A percentile compares a stretch with the other conserved stretches of the same genome.
phyloP scores from a whole-genome alignment of 2,888 invertebrate species.

The Pristionchus japonicus region DNA sequence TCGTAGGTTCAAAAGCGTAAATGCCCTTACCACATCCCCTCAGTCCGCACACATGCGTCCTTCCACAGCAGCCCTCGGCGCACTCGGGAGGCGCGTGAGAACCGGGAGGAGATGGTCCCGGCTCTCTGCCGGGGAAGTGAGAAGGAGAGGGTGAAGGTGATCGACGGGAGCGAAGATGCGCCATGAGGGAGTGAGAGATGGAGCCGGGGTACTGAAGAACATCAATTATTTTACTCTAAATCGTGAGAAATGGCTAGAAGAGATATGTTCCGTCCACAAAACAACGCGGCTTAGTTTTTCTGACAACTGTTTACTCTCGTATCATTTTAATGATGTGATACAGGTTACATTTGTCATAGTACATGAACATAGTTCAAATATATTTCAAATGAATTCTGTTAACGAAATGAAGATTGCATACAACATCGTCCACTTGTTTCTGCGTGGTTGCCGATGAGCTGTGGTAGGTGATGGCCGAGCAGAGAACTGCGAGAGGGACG shows the following conservation, averaged over 20 bases:
- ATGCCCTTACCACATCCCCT: slow-evolving; percentile 42
- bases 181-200: background rate
- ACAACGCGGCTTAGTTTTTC: no score
- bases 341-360: no score
- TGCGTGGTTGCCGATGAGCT: background rate
- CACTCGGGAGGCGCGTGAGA: background rate
- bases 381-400: no score
- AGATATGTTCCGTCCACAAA: no score
- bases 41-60: slow-evolving; percentile 42
- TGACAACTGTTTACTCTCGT: no score
- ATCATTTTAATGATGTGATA: no score
- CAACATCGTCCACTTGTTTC: background rate
- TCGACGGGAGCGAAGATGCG: slow-evolving; percentile 2
- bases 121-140: no score
- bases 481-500: background rate
- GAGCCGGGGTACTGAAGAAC: slow-evolving; percentile 36
- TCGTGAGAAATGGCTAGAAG: no score
- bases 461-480: background rate
- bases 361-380: no score
- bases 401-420: no score
- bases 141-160: background rate
- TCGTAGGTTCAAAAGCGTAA: no score
- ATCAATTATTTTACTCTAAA: no score
- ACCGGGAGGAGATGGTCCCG: background rate
- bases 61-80: slow-evolving; percentile 40